These are phyloP conservation scores for Stegastes partitus DNA, from an alignment of 2,113 vertebrate species.

Conservation along the genomic window DNA sequence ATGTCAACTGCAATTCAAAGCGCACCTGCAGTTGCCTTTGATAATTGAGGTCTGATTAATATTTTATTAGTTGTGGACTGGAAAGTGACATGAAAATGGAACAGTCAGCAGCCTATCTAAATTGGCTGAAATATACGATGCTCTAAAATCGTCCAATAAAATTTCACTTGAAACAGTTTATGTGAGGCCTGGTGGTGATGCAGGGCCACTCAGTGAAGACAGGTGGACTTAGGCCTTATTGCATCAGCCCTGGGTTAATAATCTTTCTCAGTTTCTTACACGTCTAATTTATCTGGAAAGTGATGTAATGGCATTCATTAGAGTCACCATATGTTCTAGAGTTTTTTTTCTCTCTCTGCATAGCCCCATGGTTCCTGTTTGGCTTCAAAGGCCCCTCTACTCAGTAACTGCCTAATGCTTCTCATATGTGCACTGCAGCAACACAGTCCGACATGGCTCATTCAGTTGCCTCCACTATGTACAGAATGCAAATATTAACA, in stretches of 20 bases:
- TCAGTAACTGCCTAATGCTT: slow-evolving; percentile 73
- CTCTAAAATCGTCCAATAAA: slow-evolving; percentile 52
- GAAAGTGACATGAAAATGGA: slow-evolving; percentile 21
- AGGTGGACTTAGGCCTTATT: background rate
- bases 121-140: slow-evolving; percentile 32
- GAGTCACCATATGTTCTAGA: slow-evolving; percentile 68
- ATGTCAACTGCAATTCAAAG: slow-evolving; percentile 29
- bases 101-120: slow-evolving; percentile 23
- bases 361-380: slow-evolving; percentile 50
- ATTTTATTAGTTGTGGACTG: slow-evolving; percentile 33
- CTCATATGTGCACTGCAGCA: slow-evolving; percentile 74
- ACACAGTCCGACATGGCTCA: slow-evolving; percentile 49
- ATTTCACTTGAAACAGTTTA: slow-evolving; percentile 46
- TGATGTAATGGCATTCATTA: slow-evolving; percentile 77
- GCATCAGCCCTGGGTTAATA: slow-evolving; percentile 28
- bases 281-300: slow-evolving; percentile 69
- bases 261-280: slow-evolving; percentile 41
- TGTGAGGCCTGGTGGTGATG: slow-evolving; percentile 15
- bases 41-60: slow-evolving; percentile 6
- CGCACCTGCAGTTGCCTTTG: slow-evolving; percentile 19
- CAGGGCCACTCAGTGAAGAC: slow-evolving; percentile 18
- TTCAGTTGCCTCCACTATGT: slow-evolving; percentile 62
- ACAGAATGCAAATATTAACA: slow-evolving; percentile 81
- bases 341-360: slow-evolving; percentile 10
- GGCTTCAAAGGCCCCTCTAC: slow-evolving; percentile 73